Conservation (phyloP, 2,113 vertebrate species). For the Corythornis vintsioides region DNA sequence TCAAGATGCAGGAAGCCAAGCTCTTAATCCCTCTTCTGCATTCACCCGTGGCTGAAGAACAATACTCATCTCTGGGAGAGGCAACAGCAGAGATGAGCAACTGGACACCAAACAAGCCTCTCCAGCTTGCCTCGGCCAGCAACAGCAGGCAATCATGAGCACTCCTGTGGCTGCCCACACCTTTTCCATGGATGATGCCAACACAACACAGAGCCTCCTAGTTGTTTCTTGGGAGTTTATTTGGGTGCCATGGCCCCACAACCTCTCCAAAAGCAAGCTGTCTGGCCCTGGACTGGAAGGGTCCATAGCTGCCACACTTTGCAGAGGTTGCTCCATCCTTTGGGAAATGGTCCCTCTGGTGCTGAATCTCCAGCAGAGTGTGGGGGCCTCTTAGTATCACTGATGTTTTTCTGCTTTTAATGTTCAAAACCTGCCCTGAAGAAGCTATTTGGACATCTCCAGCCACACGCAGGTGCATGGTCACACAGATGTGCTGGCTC, state of each 20-base stretch:
- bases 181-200: background rate
- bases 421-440: background rate
- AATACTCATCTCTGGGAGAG: background rate
- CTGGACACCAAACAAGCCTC: background rate
- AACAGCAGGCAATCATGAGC: accelerated
- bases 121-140: background rate
- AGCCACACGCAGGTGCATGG: background rate
- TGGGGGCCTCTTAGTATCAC: background rate
- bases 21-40: background rate
- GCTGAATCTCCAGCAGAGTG: background rate
- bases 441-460: background rate
- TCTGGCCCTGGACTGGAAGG: background rate
- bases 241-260: background rate
- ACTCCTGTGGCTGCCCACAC: background rate
- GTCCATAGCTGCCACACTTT: background rate
- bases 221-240: too few species aligned
- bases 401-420: background rate
- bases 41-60: background rate
- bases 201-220: background rate
- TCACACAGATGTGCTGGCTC: slow-evolving; percentile 7
- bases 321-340: background rate
- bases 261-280: background rate
- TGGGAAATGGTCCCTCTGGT: background rate
- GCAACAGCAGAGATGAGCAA: background rate
- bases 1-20: slow-evolving; percentile 10